A percentile compares a stretch with the other conserved stretches of the same genome.
phyloP scores from a whole-genome alignment of 2,888 invertebrate genomes.

The Morpho deidamia region DNA sequence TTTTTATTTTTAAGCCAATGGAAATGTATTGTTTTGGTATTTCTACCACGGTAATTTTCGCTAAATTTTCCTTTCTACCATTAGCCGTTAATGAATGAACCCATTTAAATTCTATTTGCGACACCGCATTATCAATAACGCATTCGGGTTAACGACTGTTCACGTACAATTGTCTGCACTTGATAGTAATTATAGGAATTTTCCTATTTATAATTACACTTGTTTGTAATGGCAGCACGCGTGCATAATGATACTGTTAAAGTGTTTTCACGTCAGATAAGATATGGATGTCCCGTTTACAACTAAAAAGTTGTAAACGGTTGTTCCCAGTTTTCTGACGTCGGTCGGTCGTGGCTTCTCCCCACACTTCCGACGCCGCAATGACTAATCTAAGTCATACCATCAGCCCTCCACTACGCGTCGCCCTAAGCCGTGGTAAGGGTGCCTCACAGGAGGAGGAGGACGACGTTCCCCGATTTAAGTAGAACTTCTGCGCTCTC shows the following conservation, averaged over 20 bases:
- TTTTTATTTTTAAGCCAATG: too few relatives aligned
- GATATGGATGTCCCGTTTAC: slow-evolving; percentile 13
- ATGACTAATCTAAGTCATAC: too few relatives aligned
- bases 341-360: too few relatives aligned
- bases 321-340: too few relatives aligned
- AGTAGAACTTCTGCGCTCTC: too few relatives aligned
- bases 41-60: slow-evolving; percentile 32
- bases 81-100: slow-evolving; percentile 43
- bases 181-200: slow-evolving; percentile 62
- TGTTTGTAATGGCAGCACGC: slow-evolving; percentile 44
- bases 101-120: slow-evolving; percentile 63
- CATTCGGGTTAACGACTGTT: slow-evolving; percentile 58
- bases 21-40: too few relatives aligned
- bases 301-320: too few relatives aligned
- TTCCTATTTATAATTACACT: slow-evolving; percentile 62
- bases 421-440: too few relatives aligned
- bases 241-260: slow-evolving; percentile 38
- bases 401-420: too few relatives aligned
- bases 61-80: slow-evolving; percentile 67
- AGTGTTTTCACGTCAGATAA: slow-evolving; percentile 28
- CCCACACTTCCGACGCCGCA: too few relatives aligned
- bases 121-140: slow-evolving; percentile 43
- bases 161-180: slow-evolving; percentile 47
- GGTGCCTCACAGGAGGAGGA: too few relatives aligned
- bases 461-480: too few relatives aligned